Evolutionary conservation across 1,140 invertebrate species (phyloP).

Genomic region (Sweltsa coloradensis): DNA sequence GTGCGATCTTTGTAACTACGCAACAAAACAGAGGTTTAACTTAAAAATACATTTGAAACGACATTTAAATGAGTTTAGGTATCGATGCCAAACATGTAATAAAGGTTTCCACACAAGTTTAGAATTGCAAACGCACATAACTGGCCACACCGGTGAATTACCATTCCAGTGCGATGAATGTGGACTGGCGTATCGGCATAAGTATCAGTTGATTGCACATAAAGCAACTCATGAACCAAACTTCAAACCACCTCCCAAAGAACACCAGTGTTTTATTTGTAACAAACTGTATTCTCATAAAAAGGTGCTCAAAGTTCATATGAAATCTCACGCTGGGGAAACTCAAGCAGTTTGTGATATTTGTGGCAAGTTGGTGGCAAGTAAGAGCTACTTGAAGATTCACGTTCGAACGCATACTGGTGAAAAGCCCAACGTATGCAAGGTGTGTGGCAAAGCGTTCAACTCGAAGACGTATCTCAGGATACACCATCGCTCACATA

Average conservation of each 20-base stretch:
- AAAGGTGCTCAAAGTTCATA: conserved; percentile 33
- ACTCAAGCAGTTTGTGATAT: conserved; percentile 27
- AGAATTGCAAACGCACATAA: conserved; percentile 44
- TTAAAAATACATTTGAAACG: not conserved
- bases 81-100: conserved; percentile 41
- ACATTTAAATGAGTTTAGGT: not conserved
- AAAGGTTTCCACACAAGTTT: conserved; percentile 50
- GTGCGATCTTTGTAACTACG: too few relatives aligned
- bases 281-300: conserved; percentile 24
- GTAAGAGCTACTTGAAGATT: conserved; percentile 37
- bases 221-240: conserved; percentile 40
- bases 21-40: not conserved
- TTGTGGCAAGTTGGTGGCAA: conserved; percentile 47
- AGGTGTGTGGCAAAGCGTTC: conserved; percentile 31
- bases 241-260: too few relatives aligned
- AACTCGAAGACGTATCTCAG: conserved; percentile 30
- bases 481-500: conserved; percentile 54
- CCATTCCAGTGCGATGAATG: conserved; percentile 34
- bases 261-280: conserved; percentile 44
- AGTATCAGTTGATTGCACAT: conserved; percentile 48
- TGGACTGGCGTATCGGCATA: conserved; percentile 42
- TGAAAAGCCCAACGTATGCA: conserved; percentile 35
- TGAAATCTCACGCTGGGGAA: conserved; percentile 36
- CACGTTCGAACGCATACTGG: conserved; percentile 23
- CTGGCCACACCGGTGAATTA: conserved; percentile 44